phyloP scores from a whole-genome alignment of 2,888 invertebrate genomes.

The Rutpela maculata region DNA sequence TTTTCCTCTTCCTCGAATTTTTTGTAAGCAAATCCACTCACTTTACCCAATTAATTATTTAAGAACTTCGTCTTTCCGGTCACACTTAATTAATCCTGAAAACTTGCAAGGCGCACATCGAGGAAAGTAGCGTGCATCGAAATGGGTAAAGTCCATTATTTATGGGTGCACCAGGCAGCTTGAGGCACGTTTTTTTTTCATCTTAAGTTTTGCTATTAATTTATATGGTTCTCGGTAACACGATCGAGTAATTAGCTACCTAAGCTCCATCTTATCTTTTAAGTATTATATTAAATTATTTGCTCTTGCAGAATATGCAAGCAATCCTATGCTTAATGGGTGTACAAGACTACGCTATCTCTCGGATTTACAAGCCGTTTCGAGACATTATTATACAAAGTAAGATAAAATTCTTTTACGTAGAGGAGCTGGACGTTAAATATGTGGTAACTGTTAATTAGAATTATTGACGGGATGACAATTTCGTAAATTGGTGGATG shows the following conservation, averaged over 20 bases:
- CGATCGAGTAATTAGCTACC: slow-evolving; percentile 62
- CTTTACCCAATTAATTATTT: slow-evolving; percentile 42
- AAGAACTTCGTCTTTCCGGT: slow-evolving; percentile 39
- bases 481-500: no score
- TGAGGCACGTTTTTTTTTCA: slow-evolving; percentile 39
- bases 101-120: slow-evolving; percentile 52
- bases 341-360: neutral
- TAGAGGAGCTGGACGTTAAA: neutral
- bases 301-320: slow-evolving; percentile 37
- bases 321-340: neutral
- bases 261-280: slow-evolving; percentile 55
- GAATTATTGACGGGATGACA: no score
- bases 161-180: slow-evolving; percentile 57
- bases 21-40: neutral
- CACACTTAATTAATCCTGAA: slow-evolving; percentile 54
- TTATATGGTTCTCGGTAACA: slow-evolving; percentile 59
- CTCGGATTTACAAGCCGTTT: neutral
- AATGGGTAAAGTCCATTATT: slow-evolving; percentile 58
- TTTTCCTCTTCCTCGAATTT: neutral
- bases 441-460: no score
- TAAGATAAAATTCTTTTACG: neutral
- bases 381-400: neutral
- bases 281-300: slow-evolving; percentile 55
- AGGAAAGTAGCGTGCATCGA: slow-evolving; percentile 53
- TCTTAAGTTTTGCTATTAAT: slow-evolving; percentile 52